phyloP scores from a whole-genome alignment of 2,797 vertebrate species.

The Myripristis murdjan region DNA sequence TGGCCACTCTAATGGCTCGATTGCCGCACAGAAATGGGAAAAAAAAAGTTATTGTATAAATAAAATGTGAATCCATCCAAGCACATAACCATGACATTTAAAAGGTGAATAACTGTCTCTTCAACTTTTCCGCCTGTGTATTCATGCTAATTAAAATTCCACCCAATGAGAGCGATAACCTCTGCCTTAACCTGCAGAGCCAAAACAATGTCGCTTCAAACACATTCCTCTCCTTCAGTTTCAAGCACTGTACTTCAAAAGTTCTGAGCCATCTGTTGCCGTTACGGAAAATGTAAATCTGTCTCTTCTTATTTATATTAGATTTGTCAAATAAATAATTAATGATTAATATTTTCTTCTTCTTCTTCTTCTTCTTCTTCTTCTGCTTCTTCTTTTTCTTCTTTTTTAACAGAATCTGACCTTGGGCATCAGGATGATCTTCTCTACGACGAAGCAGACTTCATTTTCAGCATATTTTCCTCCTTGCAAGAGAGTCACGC shows the following conservation, averaged over 20 bases:
- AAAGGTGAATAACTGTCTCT: not conserved
- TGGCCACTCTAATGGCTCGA: not conserved
- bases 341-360: not conserved
- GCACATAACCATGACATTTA: constrained; percentile 17
- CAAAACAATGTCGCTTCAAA: not conserved
- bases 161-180: no score
- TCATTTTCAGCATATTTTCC: constrained; percentile 7
- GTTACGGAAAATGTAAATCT: not conserved
- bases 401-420: constrained; percentile 48
- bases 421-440: constrained; percentile 17
- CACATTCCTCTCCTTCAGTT: not conserved
- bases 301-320: not conserved
- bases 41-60: constrained; percentile 17
- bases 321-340: no score
- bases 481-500: not conserved
- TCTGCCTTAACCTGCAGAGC: not conserved
- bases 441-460: not conserved
- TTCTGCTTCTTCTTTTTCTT: no score
- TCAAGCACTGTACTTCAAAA: not conserved
- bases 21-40: not conserved
- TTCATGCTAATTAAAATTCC: not conserved
- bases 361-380: no score
- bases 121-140: not conserved
- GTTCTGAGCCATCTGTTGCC: not conserved
- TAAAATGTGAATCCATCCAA: not conserved